A percentile compares a stretch with the other conserved stretches of the same genome.
Evolutionary conservation across 30 jellyfish, hydroid and myxozoan genomes (phyloP).

Genomic region (Pelagia noctiluca): DNA sequence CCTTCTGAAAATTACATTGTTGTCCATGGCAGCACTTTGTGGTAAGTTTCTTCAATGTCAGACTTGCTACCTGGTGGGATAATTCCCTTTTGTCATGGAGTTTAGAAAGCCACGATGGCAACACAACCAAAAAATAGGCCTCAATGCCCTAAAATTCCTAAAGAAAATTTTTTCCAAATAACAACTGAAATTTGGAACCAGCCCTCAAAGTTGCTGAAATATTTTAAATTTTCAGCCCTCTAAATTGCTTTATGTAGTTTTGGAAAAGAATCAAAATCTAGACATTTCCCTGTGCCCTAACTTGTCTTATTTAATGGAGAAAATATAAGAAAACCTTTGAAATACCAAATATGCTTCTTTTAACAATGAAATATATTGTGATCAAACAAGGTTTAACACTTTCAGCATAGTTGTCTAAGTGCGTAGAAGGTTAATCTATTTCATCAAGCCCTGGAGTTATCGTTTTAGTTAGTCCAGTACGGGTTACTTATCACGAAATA

Average conservation of each 20-base stretch:
- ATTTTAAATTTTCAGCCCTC: no score
- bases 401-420: neutral
- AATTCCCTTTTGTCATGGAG: neutral
- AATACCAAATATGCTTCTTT: no score
- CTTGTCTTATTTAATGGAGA: no score
- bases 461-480: neutral
- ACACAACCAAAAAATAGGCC: neutral
- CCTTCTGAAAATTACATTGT: conserved; percentile 72
- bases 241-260: no score
- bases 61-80: neutral
- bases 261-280: no score
- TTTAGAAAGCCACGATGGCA: conserved; percentile 24
- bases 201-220: no score
- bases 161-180: no score
- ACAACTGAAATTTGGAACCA: no score
- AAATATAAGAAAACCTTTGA: no score
- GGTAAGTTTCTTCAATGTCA: conserved; percentile 12
- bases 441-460: neutral
- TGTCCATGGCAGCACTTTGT: conserved; percentile 72
- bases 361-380: no score
- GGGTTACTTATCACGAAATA: no score
- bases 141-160: neutral
- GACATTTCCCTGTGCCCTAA: no score
- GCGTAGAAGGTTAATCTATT: neutral
- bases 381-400: neutral